Evolutionary conservation across 53 echinoderm and acorn worm genomes (phyloP).

Genomic region (Apostichopus leukothele): DNA sequence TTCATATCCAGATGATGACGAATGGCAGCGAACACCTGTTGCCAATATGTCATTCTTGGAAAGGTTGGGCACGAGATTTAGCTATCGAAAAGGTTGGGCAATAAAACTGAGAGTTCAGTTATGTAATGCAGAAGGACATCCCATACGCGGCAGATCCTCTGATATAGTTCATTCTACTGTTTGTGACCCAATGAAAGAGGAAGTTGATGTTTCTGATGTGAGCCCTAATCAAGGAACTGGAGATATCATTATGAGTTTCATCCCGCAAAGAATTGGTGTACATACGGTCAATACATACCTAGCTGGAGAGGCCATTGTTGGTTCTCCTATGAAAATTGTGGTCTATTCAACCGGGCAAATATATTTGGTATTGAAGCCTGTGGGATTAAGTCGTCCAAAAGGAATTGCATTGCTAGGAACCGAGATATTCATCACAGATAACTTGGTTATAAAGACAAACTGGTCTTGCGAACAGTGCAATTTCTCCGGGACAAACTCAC

Average conservation of each 20-base stretch:
- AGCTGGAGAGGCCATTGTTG: constrained; percentile 1
- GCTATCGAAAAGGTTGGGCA: background rate
- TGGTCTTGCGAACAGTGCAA: no score
- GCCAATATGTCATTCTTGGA: constrained; percentile 12
- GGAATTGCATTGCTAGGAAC: background rate
- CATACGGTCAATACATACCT: background rate
- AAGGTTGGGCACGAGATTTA: background rate
- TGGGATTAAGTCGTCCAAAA: background rate
- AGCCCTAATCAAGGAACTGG: background rate
- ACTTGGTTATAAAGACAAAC: no score
- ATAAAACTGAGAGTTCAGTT: background rate
- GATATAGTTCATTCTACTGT: background rate
- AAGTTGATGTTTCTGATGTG: background rate
- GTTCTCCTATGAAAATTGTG: constrained; percentile 12
- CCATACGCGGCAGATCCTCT: background rate
- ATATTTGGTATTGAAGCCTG: background rate
- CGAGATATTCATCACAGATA: no score
- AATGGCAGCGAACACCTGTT: background rate
- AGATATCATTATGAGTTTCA: background rate
- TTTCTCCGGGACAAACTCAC: no score
- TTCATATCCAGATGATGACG: background rate
- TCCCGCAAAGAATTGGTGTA: background rate
- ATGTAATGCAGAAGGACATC: background rate
- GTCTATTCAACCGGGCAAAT: background rate
- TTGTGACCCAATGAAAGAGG: background rate